phyloP scores from a whole-genome alignment of 2,113 vertebrate species.

The Urocolius indicus region DNA sequence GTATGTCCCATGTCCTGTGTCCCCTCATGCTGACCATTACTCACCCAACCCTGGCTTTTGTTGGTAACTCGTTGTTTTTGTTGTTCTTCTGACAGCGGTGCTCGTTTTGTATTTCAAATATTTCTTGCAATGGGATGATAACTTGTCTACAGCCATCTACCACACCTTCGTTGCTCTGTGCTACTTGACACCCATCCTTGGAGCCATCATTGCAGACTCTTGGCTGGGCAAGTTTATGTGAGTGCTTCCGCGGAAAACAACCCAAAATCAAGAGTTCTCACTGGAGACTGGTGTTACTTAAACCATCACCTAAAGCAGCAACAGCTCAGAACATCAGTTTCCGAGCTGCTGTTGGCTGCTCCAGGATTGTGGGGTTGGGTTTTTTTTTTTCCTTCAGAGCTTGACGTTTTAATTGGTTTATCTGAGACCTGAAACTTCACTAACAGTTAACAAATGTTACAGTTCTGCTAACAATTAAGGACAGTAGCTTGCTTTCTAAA shows the following conservation, averaged over 20 bases:
- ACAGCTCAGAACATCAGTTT: background rate
- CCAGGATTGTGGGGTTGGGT: background rate
- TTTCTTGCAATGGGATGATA: conserved; percentile 87
- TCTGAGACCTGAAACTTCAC: background rate
- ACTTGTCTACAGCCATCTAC: conserved; percentile 90
- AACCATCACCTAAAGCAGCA: background rate
- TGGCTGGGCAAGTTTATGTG: conserved; percentile 97
- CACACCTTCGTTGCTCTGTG: conserved; percentile 93
- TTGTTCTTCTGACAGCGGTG: conserved; percentile 79
- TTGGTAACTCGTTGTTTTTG: background rate
- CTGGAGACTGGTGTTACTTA: background rate
- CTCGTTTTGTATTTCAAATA: conserved; percentile 91
- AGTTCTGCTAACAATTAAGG: background rate
- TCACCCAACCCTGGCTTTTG: background rate
- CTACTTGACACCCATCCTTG: conserved; percentile 92
- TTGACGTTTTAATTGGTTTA: background rate
- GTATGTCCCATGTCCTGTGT: conserved; percentile 55
- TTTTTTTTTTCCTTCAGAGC: background rate
- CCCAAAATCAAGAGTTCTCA: background rate
- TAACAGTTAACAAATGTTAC: background rate
- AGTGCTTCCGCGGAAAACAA: conserved; percentile 54
- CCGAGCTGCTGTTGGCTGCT: background rate
- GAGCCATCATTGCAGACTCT: conserved; percentile 92
- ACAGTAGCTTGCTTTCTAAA: background rate
- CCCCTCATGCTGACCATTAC: background rate